Conservation (phyloP, 2,888 invertebrate genomes). For the Lycaena phlaeas region DNA sequence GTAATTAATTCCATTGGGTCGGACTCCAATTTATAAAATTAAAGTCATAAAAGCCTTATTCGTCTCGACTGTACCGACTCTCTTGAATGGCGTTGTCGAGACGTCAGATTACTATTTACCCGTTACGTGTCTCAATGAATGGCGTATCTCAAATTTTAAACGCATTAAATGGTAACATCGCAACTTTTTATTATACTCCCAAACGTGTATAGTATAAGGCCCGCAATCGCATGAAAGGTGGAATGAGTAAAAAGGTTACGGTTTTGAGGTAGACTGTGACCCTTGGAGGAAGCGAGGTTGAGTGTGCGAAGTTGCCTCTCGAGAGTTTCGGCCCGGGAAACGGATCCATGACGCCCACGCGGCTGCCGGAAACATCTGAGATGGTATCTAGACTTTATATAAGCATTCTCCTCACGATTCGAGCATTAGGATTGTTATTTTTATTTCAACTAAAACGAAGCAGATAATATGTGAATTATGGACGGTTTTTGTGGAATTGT, state of each 20-base stretch:
- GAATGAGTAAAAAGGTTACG: conserved; percentile 10
- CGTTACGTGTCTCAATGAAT: conserved; percentile 70
- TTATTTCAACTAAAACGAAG: conserved; percentile 40
- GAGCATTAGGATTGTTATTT: conserved; percentile 61
- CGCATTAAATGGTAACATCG: conserved; percentile 7
- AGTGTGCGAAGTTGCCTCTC: conserved; percentile 47
- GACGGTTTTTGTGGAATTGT: too few relatives aligned
- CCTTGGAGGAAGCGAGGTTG: conserved; percentile 40
- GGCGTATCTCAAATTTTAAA: conserved; percentile 42
- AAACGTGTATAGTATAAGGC: conserved; percentile 5
- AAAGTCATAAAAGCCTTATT: background rate
- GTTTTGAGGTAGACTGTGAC: conserved; percentile 35
- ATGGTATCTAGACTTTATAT: conserved; percentile 47
- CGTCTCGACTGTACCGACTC: conserved; percentile 38
- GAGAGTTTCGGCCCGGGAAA: conserved; percentile 37
- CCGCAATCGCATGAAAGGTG: conserved; percentile 1
- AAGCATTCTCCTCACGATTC: conserved; percentile 55
- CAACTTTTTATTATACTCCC: background rate
- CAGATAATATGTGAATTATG: too few relatives aligned
- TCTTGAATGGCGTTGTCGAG: conserved; percentile 62
- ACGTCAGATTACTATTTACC: conserved; percentile 62
- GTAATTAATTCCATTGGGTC: too few relatives aligned
- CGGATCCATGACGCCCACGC: conserved; percentile 49
- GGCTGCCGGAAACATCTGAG: conserved; percentile 53
- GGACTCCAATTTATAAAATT: too few relatives aligned